Evolutionary conservation across 2,113 vertebrate species (phyloP), one percentile per base, ranked within the genome.

Genomic region (Myotis lucifugus): DNA sequence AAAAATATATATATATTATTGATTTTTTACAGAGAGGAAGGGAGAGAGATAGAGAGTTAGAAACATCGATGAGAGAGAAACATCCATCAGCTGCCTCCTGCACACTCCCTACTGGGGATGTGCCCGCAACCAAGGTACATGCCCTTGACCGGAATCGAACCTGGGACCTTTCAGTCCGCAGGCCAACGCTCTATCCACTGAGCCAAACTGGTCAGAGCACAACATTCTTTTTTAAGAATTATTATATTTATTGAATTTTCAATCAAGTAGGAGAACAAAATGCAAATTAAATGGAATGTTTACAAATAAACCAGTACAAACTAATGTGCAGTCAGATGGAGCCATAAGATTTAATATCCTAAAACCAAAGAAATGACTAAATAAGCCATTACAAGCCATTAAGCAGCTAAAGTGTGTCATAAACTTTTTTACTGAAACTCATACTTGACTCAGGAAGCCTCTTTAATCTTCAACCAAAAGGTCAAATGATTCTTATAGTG

Each of bases 161-260:
- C 52, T 54, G 52, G 52, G 52, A 54, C 52, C 18, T 18, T 54
- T 2, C 52, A 19, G 52, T 54, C 52, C 19, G 6, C 52, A 54
- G 19, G 52, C 52, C 0, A 18, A 54, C 19, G 52, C 19, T 54
- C 52, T 54, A 54, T 54, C 52, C 18, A 23, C 19, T 56, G 54
- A 56, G 54, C 54, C 19, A 56, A 56, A 21, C 19, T 0, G 7
- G 54, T 56, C 54, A 56, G 21, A 21, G 21, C 54, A 56, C 54
- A 56, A 56, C 54, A 56, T 56, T 10, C 21, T 59, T 25, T 59
- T 59, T 59, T 25, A 59, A 59, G 56, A 59, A 59, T 59, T 23
- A 84, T 34, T 88, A 46, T 29, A 32, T 88, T 92, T 96, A 96
- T 52, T 84, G 46, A 93, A 17, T 27, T 86, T 95, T 88, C 66